Conservation (phyloP, 2,113 vertebrate genomes). For the Spea multiplicata region DNA sequence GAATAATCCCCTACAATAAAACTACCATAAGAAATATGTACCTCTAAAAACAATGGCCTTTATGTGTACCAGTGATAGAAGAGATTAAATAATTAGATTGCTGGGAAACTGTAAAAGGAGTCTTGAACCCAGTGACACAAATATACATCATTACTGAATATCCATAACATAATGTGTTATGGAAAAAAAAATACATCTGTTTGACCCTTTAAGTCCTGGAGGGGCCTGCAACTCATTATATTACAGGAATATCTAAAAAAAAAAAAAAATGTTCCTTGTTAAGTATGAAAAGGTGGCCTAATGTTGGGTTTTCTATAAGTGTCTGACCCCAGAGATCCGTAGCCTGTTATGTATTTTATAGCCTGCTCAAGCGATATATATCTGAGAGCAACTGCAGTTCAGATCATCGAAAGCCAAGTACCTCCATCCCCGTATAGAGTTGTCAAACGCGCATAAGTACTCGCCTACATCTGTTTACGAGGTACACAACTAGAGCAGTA, state of each 20-base stretch:
- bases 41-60: constrained; percentile 19
- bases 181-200: constrained; percentile 45
- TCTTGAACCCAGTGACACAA: constrained; percentile 45
- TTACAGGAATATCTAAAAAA: constrained; percentile 47
- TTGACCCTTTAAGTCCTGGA: constrained; percentile 41
- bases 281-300: constrained; percentile 32
- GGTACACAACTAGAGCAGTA: constrained; percentile 48
- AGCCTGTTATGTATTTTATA: constrained; percentile 45
- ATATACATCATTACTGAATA: constrained; percentile 48
- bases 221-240: constrained; percentile 36
- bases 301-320: constrained; percentile 45
- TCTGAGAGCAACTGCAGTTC: constrained; percentile 52
- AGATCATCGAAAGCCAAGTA: constrained; percentile 52
- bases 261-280: constrained; percentile 43
- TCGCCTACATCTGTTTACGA: constrained; percentile 50
- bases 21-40: constrained; percentile 8
- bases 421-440: constrained; percentile 41
- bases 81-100: constrained; percentile 47
- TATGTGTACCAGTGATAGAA: constrained; percentile 28
- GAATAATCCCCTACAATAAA: constrained; percentile 6
- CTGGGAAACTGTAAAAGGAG: constrained; percentile 46
- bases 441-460: constrained; percentile 50
- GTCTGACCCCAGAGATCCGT: constrained; percentile 39
- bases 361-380: constrained; percentile 49
- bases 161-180: constrained; percentile 45